phyloP scores from a whole-genome alignment of 2,888 invertebrate species.

The Orthosia incerta region DNA sequence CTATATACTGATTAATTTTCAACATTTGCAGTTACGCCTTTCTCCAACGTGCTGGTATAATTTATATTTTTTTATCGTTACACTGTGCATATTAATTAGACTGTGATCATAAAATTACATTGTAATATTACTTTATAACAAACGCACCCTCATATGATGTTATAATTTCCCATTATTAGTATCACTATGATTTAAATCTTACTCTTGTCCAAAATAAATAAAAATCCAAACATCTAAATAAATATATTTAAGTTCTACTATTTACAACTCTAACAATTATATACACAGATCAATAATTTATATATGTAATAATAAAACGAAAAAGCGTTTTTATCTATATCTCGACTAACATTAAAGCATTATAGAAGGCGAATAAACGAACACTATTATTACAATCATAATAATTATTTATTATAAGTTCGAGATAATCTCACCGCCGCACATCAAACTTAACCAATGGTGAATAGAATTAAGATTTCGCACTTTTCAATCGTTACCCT shows the following conservation, averaged over 20 bases:
- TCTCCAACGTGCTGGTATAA: slow-evolving; percentile 54
- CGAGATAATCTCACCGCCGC: slow-evolving; percentile 64
- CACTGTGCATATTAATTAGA: slow-evolving; percentile 79
- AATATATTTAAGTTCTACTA: slow-evolving; percentile 84
- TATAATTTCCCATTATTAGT: slow-evolving; percentile 66
- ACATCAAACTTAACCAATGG: slow-evolving; percentile 49
- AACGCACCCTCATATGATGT: slow-evolving; percentile 76
- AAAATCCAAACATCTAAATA: slow-evolving; percentile 78
- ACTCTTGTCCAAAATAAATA: slow-evolving; percentile 74
- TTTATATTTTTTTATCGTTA: slow-evolving; percentile 67
- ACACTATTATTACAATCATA: slow-evolving; percentile 78
- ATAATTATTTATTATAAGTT: slow-evolving; percentile 67
- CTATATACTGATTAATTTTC: slow-evolving; percentile 50
- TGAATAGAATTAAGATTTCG: slow-evolving; percentile 43
- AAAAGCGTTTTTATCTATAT: slow-evolving; percentile 80
- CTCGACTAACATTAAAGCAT: slow-evolving; percentile 89
- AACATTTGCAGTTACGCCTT: slow-evolving; percentile 45
- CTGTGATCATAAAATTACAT: slow-evolving; percentile 76
- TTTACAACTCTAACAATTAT: slow-evolving; percentile 89
- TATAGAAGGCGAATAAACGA: slow-evolving; percentile 89
- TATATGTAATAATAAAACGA: slow-evolving; percentile 72
- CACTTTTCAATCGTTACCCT: slow-evolving; percentile 60
- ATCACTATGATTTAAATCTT: slow-evolving; percentile 73
- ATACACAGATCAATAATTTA: slow-evolving; percentile 89
- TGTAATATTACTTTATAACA: slow-evolving; percentile 70